Evolutionary conservation across 1,140 invertebrate species (phyloP).

Genomic region (Solenopsis invicta): DNA sequence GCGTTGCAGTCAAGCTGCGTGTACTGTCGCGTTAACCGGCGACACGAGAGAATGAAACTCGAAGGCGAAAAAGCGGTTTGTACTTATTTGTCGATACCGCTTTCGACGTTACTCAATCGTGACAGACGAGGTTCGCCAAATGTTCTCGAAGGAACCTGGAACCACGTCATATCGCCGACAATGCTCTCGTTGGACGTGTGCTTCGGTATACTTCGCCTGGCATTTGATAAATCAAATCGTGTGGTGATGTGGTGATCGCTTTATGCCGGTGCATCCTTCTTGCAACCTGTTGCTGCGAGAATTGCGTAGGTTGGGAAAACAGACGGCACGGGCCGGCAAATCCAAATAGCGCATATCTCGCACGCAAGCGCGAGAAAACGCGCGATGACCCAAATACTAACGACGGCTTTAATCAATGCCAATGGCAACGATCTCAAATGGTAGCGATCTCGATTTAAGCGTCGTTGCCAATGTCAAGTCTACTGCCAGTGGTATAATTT

Average conservation of each 20-base stretch:
- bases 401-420: slow-evolving; percentile 38
- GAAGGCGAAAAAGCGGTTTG: slow-evolving; percentile 33
- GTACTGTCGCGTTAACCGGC: background rate
- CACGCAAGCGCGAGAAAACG: slow-evolving; percentile 2
- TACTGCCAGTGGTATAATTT: slow-evolving; percentile 40
- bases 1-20: background rate
- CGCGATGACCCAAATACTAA: slow-evolving; percentile 7
- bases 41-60: slow-evolving; percentile 23
- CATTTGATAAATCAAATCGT: background rate
- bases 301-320: slow-evolving; percentile 23
- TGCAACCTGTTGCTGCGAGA: slow-evolving; percentile 45
- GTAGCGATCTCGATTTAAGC: slow-evolving; percentile 24
- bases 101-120: slow-evolving; percentile 40
- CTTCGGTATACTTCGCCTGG: background rate
- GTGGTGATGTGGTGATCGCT: background rate
- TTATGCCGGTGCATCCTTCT: background rate
- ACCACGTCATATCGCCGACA: background rate
- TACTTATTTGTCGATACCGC: slow-evolving; percentile 54
- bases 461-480: slow-evolving; percentile 43
- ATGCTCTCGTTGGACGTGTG: too few relatives aligned
- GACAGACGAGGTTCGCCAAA: background rate
- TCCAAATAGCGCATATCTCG: background rate
- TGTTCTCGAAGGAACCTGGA: background rate
- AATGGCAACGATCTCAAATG: slow-evolving; percentile 45
- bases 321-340: background rate